Evolutionary conservation across 2,113 vertebrate species (phyloP).

Genomic region (Nipponia nippon): DNA sequence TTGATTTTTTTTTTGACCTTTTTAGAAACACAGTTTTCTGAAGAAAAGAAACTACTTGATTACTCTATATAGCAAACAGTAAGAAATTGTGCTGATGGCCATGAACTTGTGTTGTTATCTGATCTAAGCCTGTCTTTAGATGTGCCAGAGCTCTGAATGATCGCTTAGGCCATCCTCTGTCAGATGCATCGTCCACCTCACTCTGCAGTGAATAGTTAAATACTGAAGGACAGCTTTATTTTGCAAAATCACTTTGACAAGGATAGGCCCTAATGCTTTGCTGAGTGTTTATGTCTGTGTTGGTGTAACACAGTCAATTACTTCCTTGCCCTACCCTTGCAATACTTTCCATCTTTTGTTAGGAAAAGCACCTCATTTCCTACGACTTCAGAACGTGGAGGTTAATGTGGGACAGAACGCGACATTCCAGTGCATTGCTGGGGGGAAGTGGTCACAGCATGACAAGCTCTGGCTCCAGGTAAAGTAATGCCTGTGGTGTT

Average conservation of each 20-base stretch:
- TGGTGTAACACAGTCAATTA: not conserved
- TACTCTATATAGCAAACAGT: not conserved
- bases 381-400: constrained; percentile 95
- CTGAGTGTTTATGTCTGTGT: not conserved
- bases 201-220: not conserved
- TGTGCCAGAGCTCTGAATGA: not conserved
- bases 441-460: constrained; percentile 96
- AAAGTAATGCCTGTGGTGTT: not conserved
- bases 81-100: not conserved
- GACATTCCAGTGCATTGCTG: constrained; percentile 93
- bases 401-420: constrained; percentile 97
- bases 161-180: not conserved
- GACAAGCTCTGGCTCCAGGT: constrained; percentile 96
- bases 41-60: not conserved
- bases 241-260: not conserved
- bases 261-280: not conserved
- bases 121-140: not conserved
- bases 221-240: not conserved
- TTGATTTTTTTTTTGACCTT: not conserved
- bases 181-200: not conserved
- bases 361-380: constrained; percentile 98
- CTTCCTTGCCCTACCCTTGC: not conserved
- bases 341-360: constrained; percentile 12
- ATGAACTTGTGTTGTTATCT: not conserved
- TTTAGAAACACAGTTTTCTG: not conserved